Evolutionary conservation across 2,113 vertebrate genomes (phyloP).

Genomic region (Leucoraja erinaceus): DNA sequence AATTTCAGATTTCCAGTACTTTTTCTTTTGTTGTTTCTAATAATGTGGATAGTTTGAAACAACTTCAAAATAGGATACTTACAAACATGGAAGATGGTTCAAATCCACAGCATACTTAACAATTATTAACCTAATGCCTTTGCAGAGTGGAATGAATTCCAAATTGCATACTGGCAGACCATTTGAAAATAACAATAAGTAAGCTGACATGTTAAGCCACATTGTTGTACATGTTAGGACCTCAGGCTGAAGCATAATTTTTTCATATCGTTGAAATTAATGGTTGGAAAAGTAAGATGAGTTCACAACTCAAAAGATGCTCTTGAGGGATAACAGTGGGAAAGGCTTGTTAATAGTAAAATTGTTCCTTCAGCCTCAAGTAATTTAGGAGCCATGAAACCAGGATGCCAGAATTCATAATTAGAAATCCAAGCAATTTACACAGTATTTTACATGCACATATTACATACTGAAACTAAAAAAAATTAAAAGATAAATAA

Average conservation of each 20-base stretch:
- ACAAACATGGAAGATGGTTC: neutral
- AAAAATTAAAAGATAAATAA: neutral
- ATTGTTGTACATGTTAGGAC: neutral
- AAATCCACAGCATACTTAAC: neutral
- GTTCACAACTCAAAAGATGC: neutral
- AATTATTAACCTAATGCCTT: neutral
- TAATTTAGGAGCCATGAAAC: neutral
- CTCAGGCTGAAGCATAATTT: neutral
- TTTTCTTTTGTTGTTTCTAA: neutral
- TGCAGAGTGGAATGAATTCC: neutral
- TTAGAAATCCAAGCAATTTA: neutral
- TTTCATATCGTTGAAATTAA: neutral
- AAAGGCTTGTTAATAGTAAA: neutral
- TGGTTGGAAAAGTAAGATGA: neutral
- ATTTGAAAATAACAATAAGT: too few species aligned
- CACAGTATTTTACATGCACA: neutral
- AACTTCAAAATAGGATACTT: neutral
- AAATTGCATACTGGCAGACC: neutral
- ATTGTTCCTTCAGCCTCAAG: neutral
- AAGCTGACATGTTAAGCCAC: neutral
- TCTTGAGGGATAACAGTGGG: too few species aligned
- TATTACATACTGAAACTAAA: neutral
- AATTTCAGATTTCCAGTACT: neutral
- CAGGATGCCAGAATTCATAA: neutral
- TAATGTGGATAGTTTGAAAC: neutral